These are phyloP conservation scores for Poeciliopsis turrubarensis DNA, from an alignment of 2,113 vertebrate species.

Conservation along the genomic window DNA sequence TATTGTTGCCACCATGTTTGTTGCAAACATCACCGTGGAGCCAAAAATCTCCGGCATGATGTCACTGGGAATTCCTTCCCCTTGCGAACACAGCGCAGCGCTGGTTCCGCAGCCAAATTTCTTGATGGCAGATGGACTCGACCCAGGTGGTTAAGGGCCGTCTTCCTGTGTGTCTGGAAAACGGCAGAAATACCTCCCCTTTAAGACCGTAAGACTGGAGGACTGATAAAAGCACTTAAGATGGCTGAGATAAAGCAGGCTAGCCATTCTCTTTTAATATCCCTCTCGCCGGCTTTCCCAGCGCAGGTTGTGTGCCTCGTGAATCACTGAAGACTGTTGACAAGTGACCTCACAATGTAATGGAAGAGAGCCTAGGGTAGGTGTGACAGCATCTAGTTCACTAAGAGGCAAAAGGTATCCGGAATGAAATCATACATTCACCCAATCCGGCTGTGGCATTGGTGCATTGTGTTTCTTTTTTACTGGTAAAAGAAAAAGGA, in stretches of 20 bases:
- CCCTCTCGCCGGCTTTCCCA: conserved; percentile 3
- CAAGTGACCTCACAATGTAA: conserved; percentile 42
- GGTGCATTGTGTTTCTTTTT: neutral
- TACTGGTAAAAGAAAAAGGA: conserved; percentile 9
- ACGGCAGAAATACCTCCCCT: conserved; percentile 25
- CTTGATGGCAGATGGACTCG: conserved; percentile 56
- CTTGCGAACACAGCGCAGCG: conserved; percentile 23
- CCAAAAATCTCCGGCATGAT: conserved; percentile 52
- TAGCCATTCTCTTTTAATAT: conserved; percentile 14
- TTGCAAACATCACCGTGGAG: conserved; percentile 49
- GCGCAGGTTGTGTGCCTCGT: neutral
- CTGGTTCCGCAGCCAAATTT: conserved; percentile 40
- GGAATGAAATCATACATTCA: conserved; percentile 37
- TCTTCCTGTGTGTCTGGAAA: conserved; percentile 64
- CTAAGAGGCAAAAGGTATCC: conserved; percentile 39
- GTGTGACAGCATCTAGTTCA: conserved; percentile 25
- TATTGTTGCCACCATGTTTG: conserved; percentile 58
- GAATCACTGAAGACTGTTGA: conserved; percentile 21
- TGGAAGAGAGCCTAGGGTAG: conserved; percentile 3
- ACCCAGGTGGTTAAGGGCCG: conserved; percentile 57
- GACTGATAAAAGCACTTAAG: conserved; percentile 8
- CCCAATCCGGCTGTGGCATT: conserved; percentile 35
- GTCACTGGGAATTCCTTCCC: conserved; percentile 64
- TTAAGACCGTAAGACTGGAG: conserved; percentile 5
- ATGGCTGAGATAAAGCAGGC: conserved; percentile 1